These are phyloP conservation scores for Pantala flavescens DNA, from an alignment of 1,140 invertebrate species.

Conservation along the genomic window DNA sequence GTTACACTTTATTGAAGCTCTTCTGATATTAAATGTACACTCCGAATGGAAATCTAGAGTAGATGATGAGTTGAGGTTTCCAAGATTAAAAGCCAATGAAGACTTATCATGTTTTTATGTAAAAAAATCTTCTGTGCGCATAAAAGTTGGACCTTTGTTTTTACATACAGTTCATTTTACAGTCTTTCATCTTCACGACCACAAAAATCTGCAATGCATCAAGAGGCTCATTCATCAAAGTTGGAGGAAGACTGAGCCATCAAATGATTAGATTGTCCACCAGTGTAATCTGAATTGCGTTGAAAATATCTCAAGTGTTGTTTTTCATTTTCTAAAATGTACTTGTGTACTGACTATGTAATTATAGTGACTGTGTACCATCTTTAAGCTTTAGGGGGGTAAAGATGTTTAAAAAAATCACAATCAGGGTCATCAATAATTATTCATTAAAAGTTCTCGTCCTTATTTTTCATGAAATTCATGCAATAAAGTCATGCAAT, in stretches of 20 bases:
- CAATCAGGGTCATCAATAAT: constrained; percentile 1
- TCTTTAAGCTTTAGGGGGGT: neutral
- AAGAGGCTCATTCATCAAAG: constrained; percentile 1
- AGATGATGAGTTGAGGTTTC: neutral
- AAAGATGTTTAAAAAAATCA: neutral
- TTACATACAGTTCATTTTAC: constrained; percentile 6
- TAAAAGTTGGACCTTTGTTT: neutral
- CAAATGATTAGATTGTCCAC: constrained; percentile 2
- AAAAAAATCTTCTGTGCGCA: neutral
- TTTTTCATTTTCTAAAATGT: constrained; percentile 4
- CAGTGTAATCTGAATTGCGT: neutral
- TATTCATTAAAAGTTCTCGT: neutral
- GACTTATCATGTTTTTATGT: neutral
- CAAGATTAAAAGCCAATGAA: constrained; percentile 3
- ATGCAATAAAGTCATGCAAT: neutral
- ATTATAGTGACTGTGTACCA: constrained; percentile 1
- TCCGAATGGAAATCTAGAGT: neutral
- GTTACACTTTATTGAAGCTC: neutral
- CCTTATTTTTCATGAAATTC: neutral
- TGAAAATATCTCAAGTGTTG: constrained; percentile 3
- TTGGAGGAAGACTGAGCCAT: neutral
- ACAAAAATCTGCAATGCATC: neutral
- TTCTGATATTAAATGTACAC: neutral
- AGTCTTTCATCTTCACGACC: neutral
- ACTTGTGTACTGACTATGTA: constrained; percentile 7